Percentiles rank a stretch among this genome's conserved stretches.
Conservation (phyloP, 1,140 invertebrate genomes). For the Galleria mellonella region DNA sequence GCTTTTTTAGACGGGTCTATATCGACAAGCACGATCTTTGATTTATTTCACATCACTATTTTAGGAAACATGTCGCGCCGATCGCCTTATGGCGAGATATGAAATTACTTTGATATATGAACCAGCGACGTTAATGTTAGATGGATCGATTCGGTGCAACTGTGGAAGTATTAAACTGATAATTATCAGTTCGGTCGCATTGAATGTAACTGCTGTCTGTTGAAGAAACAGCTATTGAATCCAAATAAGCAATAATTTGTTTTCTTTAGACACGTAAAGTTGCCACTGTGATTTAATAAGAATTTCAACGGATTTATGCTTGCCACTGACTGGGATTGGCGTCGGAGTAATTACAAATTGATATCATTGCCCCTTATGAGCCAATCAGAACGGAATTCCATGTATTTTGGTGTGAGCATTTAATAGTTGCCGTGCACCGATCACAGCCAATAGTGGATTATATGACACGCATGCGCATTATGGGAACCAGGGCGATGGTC, state of each 20-base stretch:
- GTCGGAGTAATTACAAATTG: slow-evolving; percentile 24
- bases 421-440: slow-evolving; percentile 11
- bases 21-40: slow-evolving; percentile 55
- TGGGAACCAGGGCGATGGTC: slow-evolving; percentile 39
- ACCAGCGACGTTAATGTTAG: slow-evolving; percentile 32
- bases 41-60: slow-evolving; percentile 71
- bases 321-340: slow-evolving; percentile 7
- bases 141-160: slow-evolving; percentile 33
- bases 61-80: slow-evolving; percentile 63
- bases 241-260: not conserved
- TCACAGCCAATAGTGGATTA: slow-evolving; percentile 26
- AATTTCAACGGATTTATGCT: slow-evolving; percentile 1
- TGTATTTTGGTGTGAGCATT: slow-evolving; percentile 34
- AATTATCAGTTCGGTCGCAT: not conserved
- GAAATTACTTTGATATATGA: slow-evolving; percentile 57
- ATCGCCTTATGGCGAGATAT: slow-evolving; percentile 58
- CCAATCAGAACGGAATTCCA: slow-evolving; percentile 31
- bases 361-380: slow-evolving; percentile 25
- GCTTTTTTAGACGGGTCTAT: slow-evolving; percentile 50
- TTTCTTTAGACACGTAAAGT: not conserved
- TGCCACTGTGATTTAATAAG: not conserved
- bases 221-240: too few relatives aligned
- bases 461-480: slow-evolving; percentile 39
- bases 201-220: not conserved
- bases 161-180: slow-evolving; percentile 19